These are phyloP conservation scores for Nasonia longicornis DNA, from an alignment of 1,140 invertebrate species.

Conservation along the genomic window DNA sequence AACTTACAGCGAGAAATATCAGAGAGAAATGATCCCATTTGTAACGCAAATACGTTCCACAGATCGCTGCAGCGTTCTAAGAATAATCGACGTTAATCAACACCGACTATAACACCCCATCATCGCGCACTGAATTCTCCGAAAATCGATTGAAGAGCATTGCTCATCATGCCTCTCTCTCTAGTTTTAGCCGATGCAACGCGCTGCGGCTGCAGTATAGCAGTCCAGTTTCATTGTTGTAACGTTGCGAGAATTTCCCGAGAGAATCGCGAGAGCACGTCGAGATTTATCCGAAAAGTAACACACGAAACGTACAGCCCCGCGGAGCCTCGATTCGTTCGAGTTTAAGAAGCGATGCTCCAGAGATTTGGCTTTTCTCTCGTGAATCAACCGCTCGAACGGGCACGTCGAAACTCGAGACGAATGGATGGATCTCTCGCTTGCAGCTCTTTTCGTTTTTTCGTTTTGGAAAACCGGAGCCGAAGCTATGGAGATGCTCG, in stretches of 20 bases:
- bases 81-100: no score
- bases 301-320: background rate
- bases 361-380: background rate
- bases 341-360: constrained; percentile 28
- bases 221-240: background rate
- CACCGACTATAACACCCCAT: no score
- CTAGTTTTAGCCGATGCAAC: background rate
- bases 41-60: no score
- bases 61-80: no score
- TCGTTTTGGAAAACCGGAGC: background rate
- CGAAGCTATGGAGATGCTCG: background rate
- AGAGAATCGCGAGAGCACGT: constrained; percentile 34
- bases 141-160: background rate
- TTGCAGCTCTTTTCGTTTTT: background rate
- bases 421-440: constrained; percentile 13
- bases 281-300: constrained; percentile 45
- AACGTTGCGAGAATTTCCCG: constrained; percentile 42
- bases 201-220: background rate
- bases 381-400: background rate
- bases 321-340: background rate
- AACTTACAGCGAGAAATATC: no score
- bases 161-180: background rate
- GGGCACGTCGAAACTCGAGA: constrained; percentile 11
- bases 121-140: background rate
- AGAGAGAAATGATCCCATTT: no score